Conservation (phyloP, 2,888 invertebrate species). For the Lepidochitona cinerea region DNA sequence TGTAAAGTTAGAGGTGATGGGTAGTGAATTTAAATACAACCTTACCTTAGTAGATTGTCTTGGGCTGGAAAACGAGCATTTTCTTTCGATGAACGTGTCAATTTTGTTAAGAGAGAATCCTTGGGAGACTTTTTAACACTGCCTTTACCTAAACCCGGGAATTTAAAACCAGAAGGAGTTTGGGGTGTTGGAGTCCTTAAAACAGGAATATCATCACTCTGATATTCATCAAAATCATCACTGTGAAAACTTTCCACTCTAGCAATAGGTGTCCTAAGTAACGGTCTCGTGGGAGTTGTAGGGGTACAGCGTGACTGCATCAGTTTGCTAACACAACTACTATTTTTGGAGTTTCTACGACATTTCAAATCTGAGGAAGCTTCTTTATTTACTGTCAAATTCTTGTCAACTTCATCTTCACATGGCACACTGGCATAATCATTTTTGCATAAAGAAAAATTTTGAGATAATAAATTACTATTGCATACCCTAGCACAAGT, state of each 20-base stretch:
- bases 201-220: background rate
- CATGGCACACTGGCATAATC: slow-evolving; percentile 9
- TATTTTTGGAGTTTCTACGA: background rate
- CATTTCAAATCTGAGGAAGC: background rate
- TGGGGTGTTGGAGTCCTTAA: slow-evolving; percentile 1
- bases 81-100: background rate
- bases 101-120: slow-evolving; percentile 21
- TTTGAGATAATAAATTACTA: background rate
- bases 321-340: background rate
- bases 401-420: background rate
- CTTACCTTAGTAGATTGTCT: slow-evolving; percentile 7
- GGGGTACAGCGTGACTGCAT: background rate
- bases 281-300: background rate
- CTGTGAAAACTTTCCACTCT: slow-evolving; percentile 65
- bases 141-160: slow-evolving; percentile 27
- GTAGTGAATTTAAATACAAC: too few relatives aligned
- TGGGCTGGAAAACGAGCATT: background rate
- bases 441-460: slow-evolving; percentile 9
- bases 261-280: slow-evolving; percentile 50
- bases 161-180: slow-evolving; percentile 13
- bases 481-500: slow-evolving; percentile 4
- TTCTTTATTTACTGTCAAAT: background rate
- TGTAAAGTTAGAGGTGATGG: too few relatives aligned
- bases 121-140: slow-evolving; percentile 27
- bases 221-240: slow-evolving; percentile 55